Evolutionary conservation across 2,888 invertebrate genomes (phyloP).

Genomic region (Leucoma salicis): DNA sequence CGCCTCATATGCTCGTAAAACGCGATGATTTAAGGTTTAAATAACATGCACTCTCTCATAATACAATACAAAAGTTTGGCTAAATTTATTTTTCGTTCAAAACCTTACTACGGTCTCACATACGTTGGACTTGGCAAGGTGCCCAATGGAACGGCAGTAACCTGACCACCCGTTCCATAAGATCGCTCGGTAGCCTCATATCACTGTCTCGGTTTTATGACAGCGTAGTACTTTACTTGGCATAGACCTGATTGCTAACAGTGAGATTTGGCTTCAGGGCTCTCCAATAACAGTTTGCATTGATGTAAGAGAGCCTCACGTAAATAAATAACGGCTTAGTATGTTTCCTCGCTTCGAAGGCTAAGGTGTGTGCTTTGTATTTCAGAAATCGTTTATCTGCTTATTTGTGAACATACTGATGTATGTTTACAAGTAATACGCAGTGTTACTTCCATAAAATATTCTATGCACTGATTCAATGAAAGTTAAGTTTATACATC

Average conservation of each 20-base stretch:
- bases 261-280: slow-evolving; percentile 26
- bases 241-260: slow-evolving; percentile 31
- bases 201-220: slow-evolving; percentile 38
- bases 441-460: no score
- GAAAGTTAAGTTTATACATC: no score
- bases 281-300: slow-evolving; percentile 33
- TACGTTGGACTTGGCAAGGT: slow-evolving; percentile 37
- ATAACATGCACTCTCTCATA: no score
- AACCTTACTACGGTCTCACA: slow-evolving; percentile 24
- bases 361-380: background rate
- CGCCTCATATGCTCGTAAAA: no score
- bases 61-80: no score
- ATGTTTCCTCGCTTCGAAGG: background rate
- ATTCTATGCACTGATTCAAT: no score
- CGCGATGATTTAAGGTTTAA: no score
- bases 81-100: slow-evolving; percentile 9
- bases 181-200: slow-evolving; percentile 32
- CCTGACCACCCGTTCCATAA: slow-evolving; percentile 44
- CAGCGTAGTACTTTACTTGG: slow-evolving; percentile 35
- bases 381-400: no score
- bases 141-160: slow-evolving; percentile 48
- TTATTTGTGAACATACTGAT: no score
- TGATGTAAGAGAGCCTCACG: slow-evolving; percentile 23
- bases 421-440: no score
- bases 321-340: background rate